Percentiles rank a stretch among this genome's conserved stretches.
These are phyloP conservation scores for Coleophora deauratella DNA, from an alignment of 2,888 invertebrate genomes.

Conservation along the genomic window DNA sequence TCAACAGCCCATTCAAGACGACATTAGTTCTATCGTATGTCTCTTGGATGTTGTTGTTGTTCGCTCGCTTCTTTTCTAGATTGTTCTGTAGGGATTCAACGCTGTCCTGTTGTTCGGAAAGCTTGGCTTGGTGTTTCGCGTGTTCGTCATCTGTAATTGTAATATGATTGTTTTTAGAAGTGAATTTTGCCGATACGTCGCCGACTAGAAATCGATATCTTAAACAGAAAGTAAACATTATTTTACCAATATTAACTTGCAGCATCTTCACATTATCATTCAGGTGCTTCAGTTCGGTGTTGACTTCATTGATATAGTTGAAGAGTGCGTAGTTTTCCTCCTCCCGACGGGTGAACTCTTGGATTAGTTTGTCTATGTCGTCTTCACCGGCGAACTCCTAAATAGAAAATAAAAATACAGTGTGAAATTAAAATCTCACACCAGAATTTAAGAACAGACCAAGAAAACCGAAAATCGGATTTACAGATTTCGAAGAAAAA, in stretches of 20 bases:
- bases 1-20: slow-evolving; percentile 36
- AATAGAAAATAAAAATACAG: no score
- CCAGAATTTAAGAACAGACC: no score
- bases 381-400: slow-evolving; percentile 77
- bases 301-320: slow-evolving; percentile 92
- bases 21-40: slow-evolving; percentile 31
- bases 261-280: slow-evolving; percentile 79
- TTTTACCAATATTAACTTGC: slow-evolving; percentile 77
- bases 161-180: not conserved
- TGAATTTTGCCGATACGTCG: no score
- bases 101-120: slow-evolving; percentile 75
- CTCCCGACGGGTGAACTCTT: slow-evolving; percentile 87
- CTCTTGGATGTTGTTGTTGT: slow-evolving; percentile 43
- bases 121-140: slow-evolving; percentile 70
- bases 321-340: slow-evolving; percentile 94
- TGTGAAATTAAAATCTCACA: no score
- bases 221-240: no score
- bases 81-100: slow-evolving; percentile 67
- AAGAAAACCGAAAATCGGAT: no score
- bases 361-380: slow-evolving; percentile 79
- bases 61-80: slow-evolving; percentile 60
- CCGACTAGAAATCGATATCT: no score
- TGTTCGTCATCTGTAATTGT: slow-evolving; percentile 76
- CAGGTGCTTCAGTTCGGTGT: slow-evolving; percentile 84
- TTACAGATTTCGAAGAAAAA: no score